Conservation (phyloP, 1,140 invertebrate species). For the Asobara japonica region DNA sequence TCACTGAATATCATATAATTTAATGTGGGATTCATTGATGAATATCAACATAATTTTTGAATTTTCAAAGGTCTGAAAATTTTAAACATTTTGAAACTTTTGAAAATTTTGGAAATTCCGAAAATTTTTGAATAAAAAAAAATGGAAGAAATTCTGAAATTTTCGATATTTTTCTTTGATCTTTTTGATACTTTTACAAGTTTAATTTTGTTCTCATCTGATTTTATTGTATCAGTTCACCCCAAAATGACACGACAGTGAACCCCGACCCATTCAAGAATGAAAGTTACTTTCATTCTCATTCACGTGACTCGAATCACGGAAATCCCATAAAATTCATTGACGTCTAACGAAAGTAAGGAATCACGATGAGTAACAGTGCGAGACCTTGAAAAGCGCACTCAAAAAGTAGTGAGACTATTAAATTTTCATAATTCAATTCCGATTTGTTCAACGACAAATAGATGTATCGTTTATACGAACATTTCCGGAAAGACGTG, state of each 20-base stretch:
- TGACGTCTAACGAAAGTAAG: background rate
- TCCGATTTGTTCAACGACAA: no score
- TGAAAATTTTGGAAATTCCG: no score
- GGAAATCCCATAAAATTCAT: background rate
- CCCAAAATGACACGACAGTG: background rate
- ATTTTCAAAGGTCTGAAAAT: no score
- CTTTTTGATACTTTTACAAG: no score
- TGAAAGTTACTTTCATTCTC: conserved; percentile 34
- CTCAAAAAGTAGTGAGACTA: background rate
- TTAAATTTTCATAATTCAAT: background rate
- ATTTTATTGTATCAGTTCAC: background rate
- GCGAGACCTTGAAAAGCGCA: background rate
- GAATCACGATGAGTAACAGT: background rate
- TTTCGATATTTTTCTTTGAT: no score
- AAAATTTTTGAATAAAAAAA: no score
- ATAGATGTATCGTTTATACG: no score
- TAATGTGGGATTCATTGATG: background rate
- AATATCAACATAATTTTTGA: no score
- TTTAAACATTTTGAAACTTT: no score
- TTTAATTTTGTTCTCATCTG: no score
- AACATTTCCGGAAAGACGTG: no score
- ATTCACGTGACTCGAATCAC: background rate
- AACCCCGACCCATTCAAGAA: conserved; percentile 1
- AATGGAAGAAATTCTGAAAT: no score
- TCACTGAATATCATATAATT: background rate